A percentile compares a stretch with the other conserved stretches of the same genome.
These are phyloP conservation scores for Anodontia alba DNA, from an alignment of 2,888 invertebrate species.

Conservation along the genomic window DNA sequence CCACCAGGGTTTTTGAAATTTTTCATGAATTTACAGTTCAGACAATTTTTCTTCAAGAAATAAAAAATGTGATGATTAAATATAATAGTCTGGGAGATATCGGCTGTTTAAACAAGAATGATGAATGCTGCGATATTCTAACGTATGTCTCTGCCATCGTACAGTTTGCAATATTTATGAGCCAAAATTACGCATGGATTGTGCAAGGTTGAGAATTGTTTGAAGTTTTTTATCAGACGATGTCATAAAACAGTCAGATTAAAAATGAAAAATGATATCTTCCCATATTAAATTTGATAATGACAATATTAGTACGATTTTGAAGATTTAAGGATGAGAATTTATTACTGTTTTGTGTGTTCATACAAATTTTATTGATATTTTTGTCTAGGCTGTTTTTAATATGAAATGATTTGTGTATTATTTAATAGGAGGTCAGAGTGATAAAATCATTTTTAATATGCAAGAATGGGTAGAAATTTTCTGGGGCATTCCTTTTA, in stretches of 20 bases:
- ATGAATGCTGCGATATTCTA: slow-evolving; percentile 58
- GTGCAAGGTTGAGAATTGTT: not conserved
- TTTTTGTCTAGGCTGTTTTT: not conserved
- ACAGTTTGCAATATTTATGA: not conserved
- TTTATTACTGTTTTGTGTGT: slow-evolving; percentile 14
- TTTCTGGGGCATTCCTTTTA: not conserved
- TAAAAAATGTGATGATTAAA: slow-evolving; percentile 56
- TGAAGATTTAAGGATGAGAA: slow-evolving; percentile 39
- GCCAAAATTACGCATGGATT: not conserved
- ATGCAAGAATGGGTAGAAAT: slow-evolving; percentile 6
- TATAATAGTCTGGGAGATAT: slow-evolving; percentile 58
- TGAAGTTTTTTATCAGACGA: slow-evolving; percentile 33
- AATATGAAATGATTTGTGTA: slow-evolving; percentile 21
- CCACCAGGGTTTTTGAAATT: slow-evolving; percentile 45
- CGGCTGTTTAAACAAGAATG: slow-evolving; percentile 55
- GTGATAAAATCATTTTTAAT: slow-evolving; percentile 15
- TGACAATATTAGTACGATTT: slow-evolving; percentile 39
- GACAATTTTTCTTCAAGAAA: slow-evolving; percentile 41
- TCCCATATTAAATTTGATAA: slow-evolving; percentile 14
- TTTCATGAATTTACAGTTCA: slow-evolving; percentile 50
- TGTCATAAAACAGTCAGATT: slow-evolving; percentile 45
- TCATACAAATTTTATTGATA: slow-evolving; percentile 15
- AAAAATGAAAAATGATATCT: slow-evolving; percentile 40
- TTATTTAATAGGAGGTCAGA: not conserved
- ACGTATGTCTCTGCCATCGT: slow-evolving; percentile 23